phyloP scores from a whole-genome alignment of 2,888 invertebrate species.

The Synanthedon tipuliformis region DNA sequence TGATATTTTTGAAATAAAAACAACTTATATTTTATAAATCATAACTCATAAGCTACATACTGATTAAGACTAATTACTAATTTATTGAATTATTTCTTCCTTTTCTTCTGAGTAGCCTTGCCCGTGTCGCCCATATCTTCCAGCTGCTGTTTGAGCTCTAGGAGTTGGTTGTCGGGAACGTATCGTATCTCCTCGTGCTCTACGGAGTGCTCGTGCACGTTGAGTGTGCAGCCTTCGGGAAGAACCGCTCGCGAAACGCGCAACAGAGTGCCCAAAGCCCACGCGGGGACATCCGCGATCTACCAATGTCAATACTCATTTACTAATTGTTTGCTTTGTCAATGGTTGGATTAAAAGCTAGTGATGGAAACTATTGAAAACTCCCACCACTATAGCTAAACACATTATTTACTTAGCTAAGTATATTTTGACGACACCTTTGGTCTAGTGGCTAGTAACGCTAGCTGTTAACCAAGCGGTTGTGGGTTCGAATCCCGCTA shows the following conservation, averaged over 20 bases:
- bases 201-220: constrained; percentile 74
- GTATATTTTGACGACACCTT: too few species aligned
- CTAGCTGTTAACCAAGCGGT: too few species aligned
- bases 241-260: constrained; percentile 78
- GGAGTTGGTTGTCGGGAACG: constrained; percentile 86
- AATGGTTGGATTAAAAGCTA: too few species aligned
- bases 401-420: too few species aligned
- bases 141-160: constrained; percentile 80
- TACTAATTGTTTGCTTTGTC: background rate
- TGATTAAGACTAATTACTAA: background rate
- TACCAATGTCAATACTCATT: constrained; percentile 13
- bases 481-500: too few species aligned
- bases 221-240: constrained; percentile 83
- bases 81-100: constrained; percentile 23
- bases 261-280: constrained; percentile 76
- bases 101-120: constrained; percentile 55
- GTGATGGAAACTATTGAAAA: too few species aligned
- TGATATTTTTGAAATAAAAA: too few species aligned
- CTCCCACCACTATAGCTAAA: too few species aligned
- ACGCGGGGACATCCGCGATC: constrained; percentile 73
- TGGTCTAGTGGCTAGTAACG: too few species aligned
- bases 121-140: constrained; percentile 70
- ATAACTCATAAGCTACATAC: background rate
- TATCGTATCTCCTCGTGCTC: constrained; percentile 78
- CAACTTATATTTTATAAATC: background rate